Percentiles rank a stretch among this genome's conserved stretches.
phyloP scores from a whole-genome alignment of 2,888 invertebrate genomes.

The Cosmia pyralina region DNA sequence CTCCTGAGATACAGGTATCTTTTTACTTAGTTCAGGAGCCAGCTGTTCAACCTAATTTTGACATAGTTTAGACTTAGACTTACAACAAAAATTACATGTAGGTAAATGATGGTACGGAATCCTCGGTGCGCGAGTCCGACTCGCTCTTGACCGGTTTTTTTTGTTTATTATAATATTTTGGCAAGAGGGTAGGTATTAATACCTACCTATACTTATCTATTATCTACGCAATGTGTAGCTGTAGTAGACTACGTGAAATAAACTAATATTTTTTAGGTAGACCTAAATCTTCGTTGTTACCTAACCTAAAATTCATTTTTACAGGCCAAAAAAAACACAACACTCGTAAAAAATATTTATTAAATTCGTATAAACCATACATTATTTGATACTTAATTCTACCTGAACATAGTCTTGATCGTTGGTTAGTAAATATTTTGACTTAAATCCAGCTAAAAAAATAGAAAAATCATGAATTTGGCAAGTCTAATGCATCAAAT shows the following conservation, averaged over 20 bases:
- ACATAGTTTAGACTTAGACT: too few species aligned
- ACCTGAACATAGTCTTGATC: conserved; percentile 27
- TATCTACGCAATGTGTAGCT: background rate
- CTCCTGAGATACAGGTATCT: too few species aligned
- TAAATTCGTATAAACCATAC: conserved; percentile 45
- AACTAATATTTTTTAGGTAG: background rate
- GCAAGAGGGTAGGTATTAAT: too few species aligned
- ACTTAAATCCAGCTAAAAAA: conserved; percentile 14
- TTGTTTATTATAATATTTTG: background rate
- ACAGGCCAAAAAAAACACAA: conserved; percentile 32
- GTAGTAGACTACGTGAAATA: background rate
- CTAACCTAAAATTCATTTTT: background rate
- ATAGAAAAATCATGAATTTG: conserved; percentile 8
- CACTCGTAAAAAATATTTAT: conserved; percentile 55
- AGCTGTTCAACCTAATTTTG: too few species aligned
- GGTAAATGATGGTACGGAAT: too few species aligned
- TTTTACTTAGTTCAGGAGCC: too few species aligned
- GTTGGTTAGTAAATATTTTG: conserved; percentile 14
- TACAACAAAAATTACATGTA: too few species aligned
- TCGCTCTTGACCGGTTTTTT: too few species aligned
- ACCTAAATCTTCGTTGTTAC: background rate
- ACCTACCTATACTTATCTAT: background rate
- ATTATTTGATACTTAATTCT: conserved; percentile 29
- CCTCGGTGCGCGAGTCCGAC: too few species aligned
- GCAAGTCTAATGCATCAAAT: background rate